A percentile compares a stretch with the other conserved stretches of the same genome.
phyloP scores from a whole-genome alignment of 2,797 vertebrate species.

The Hypotaenidia okinawae region DNA sequence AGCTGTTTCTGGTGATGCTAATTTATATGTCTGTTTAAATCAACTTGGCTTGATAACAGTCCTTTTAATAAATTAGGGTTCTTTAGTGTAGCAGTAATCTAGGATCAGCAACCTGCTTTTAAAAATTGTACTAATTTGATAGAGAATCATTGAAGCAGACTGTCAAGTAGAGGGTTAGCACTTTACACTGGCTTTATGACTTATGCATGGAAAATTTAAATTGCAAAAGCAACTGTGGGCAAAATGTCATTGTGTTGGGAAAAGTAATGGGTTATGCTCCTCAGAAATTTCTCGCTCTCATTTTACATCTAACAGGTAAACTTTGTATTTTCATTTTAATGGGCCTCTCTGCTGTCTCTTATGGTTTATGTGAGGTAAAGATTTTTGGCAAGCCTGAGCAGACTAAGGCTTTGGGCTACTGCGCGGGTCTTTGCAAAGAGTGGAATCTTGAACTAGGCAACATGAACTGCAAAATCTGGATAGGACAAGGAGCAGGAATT shows the following conservation, averaged over 20 bases:
- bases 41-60: background rate
- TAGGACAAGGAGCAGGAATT: background rate
- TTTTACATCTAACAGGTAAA: background rate
- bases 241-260: background rate
- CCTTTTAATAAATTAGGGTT: conserved; percentile 4
- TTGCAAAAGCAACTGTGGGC: background rate
- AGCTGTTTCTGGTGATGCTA: background rate
- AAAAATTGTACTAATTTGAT: background rate
- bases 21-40: conserved; percentile 41
- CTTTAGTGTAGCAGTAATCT: background rate
- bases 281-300: background rate
- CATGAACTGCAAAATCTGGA: background rate
- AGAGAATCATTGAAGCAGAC: background rate
- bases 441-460: background rate
- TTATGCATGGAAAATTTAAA: background rate
- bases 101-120: conserved; percentile 5
- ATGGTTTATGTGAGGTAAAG: background rate
- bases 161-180: background rate
- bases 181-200: background rate
- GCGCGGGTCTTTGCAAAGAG: background rate
- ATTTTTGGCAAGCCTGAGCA: background rate
- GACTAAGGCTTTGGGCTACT: background rate
- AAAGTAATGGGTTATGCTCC: background rate
- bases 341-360: background rate
- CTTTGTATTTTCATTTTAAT: background rate